Conservation (phyloP, 2,888 invertebrate species). For the Mythimna lalbum region DNA sequence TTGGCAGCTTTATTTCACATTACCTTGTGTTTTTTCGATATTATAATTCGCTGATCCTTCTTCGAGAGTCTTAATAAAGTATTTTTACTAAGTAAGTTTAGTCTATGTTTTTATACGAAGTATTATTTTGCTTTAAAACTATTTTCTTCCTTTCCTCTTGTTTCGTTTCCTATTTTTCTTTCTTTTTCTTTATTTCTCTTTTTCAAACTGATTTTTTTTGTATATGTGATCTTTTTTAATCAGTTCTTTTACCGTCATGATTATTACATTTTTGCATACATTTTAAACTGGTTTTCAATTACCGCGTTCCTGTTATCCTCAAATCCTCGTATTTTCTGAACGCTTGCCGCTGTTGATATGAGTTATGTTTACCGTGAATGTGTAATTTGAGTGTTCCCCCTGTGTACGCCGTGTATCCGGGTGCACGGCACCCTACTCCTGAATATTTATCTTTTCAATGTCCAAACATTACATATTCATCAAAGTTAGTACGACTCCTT, state of each 20-base stretch:
- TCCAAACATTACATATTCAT: constrained; percentile 56
- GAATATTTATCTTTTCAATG: constrained; percentile 58
- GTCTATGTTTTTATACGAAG: no score
- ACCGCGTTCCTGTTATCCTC: neutral
- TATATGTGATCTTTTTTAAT: no score
- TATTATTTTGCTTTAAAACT: no score
- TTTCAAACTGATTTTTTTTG: no score
- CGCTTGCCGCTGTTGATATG: constrained; percentile 42
- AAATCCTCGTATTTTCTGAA: constrained; percentile 14
- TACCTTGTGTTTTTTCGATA: no score
- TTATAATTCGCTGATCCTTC: no score
- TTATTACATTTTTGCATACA: neutral
- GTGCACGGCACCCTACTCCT: constrained; percentile 10
- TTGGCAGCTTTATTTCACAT: neutral
- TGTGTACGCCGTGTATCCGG: constrained; percentile 3
- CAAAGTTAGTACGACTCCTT: constrained; percentile 36
- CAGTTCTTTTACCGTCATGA: neutral
- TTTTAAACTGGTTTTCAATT: neutral
- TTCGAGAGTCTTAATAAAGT: no score
- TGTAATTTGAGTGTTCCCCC: constrained; percentile 30
- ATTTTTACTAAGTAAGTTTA: no score
- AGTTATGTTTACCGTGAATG: constrained; percentile 38
- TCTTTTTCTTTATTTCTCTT: no score
- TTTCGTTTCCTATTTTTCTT: no score
- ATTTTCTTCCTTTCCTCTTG: no score